phyloP scores from a whole-genome alignment of 2,113 vertebrate species.

The Plectropomus leopardus region DNA sequence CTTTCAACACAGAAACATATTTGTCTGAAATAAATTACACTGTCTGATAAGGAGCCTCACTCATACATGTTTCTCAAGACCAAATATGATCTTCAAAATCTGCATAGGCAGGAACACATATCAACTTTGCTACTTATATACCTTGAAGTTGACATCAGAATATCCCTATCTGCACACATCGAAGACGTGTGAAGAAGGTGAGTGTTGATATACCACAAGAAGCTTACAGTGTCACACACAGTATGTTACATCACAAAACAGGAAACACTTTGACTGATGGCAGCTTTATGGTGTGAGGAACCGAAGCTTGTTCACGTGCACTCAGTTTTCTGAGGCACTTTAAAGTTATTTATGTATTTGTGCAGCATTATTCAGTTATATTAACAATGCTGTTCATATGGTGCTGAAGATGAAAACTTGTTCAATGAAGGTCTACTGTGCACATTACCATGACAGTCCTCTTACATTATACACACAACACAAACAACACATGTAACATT shows the following conservation, averaged over 20 bases:
- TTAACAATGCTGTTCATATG: conserved; percentile 63
- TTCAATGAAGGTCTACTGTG: conserved; percentile 41
- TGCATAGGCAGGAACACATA: conserved; percentile 50
- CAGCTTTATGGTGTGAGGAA: conserved; percentile 54
- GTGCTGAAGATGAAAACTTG: conserved; percentile 36
- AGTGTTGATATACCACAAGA: conserved; percentile 49
- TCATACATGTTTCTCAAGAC: conserved; percentile 53
- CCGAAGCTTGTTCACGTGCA: conserved; percentile 48
- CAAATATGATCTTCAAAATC: conserved; percentile 50
- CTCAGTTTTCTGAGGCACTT: conserved; percentile 61
- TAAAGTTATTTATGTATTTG: conserved; percentile 40
- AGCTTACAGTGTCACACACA: conserved; percentile 42
- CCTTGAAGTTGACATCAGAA: conserved; percentile 48
- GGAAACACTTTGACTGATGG: conserved; percentile 64
- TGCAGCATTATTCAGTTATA: conserved; percentile 63
- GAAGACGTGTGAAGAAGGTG: conserved; percentile 56
- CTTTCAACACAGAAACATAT: conserved; percentile 67
- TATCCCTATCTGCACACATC: conserved; percentile 45
- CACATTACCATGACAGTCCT: conserved; percentile 10
- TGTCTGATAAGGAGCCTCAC: conserved; percentile 69
- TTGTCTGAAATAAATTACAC: conserved; percentile 76
- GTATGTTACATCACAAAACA: conserved; percentile 61
- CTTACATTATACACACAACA: conserved; percentile 45
- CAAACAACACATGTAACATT: conserved; percentile 34
- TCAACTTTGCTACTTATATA: conserved; percentile 42